Evolutionary conservation across 2,797 vertebrate species (phyloP).

Genomic region (Pseudomugil tenellus): DNA sequence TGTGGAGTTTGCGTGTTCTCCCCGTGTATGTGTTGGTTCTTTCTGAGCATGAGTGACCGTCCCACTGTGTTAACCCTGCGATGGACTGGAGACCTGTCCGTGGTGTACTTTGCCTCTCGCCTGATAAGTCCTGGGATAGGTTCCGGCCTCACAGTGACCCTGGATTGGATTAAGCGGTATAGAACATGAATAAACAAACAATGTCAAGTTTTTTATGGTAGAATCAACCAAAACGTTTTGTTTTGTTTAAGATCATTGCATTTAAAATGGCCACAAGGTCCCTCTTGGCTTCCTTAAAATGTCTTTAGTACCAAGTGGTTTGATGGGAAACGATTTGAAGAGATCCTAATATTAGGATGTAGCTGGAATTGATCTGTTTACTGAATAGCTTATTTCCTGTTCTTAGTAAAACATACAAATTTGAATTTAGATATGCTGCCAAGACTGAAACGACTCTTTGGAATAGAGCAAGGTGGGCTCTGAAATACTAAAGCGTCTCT

Average conservation of each 20-base stretch:
- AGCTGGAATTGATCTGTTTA: conserved; percentile 48
- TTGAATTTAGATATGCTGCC: conserved; percentile 38
- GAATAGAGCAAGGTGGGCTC: conserved; percentile 20
- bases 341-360: conserved; percentile 40
- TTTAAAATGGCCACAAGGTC: not conserved
- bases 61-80: too few species aligned
- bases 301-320: conserved; percentile 16
- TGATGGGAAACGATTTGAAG: conserved; percentile 58
- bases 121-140: too few species aligned
- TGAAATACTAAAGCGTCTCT: conserved; percentile 7
- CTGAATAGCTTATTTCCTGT: conserved; percentile 48
- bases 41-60: too few species aligned
- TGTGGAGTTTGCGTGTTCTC: too few species aligned
- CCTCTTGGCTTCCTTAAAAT: not conserved
- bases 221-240: not conserved
- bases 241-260: not conserved
- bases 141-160: too few species aligned
- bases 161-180: too few species aligned
- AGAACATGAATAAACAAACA: not conserved
- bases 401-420: conserved; percentile 56
- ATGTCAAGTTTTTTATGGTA: not conserved
- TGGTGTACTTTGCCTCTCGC: too few species aligned
- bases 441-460: conserved; percentile 35
- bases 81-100: too few species aligned
- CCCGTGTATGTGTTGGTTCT: too few species aligned